Conservation (phyloP, 2,888 invertebrate genomes). For the Nyleta sp. region DNA sequence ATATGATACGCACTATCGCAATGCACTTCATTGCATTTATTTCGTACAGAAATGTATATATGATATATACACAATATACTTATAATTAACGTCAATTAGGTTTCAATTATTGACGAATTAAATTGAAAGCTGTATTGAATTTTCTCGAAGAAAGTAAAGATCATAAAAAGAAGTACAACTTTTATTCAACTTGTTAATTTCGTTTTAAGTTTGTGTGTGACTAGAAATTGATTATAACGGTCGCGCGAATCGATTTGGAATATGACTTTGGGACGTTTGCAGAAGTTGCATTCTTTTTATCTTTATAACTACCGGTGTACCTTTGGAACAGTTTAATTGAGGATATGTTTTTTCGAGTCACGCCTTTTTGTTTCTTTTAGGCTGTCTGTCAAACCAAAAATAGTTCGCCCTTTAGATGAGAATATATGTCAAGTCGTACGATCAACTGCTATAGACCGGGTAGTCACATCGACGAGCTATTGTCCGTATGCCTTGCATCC, state of each 20-base stretch:
- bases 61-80: not conserved
- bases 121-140: too few relatives aligned
- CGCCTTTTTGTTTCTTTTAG: constrained; percentile 46
- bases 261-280: too few relatives aligned
- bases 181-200: too few relatives aligned
- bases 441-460: constrained; percentile 66
- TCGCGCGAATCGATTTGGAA: not conserved
- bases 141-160: too few relatives aligned
- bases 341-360: constrained; percentile 19
- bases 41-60: not conserved
- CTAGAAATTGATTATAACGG: too few relatives aligned
- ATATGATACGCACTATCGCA: not conserved
- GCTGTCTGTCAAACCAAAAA: constrained; percentile 68
- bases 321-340: constrained; percentile 45
- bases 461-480: constrained; percentile 72
- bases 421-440: constrained; percentile 76
- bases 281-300: not conserved
- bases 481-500: constrained; percentile 69
- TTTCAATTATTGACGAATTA: too few relatives aligned
- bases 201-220: too few relatives aligned
- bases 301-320: not conserved
- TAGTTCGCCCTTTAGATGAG: constrained; percentile 72
- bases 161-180: too few relatives aligned
- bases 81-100: not conserved
- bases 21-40: not conserved